Base-by-base conservation (phyloP, 1,140 invertebrate genomes). In the Diorhabda sublineata region DNA sequence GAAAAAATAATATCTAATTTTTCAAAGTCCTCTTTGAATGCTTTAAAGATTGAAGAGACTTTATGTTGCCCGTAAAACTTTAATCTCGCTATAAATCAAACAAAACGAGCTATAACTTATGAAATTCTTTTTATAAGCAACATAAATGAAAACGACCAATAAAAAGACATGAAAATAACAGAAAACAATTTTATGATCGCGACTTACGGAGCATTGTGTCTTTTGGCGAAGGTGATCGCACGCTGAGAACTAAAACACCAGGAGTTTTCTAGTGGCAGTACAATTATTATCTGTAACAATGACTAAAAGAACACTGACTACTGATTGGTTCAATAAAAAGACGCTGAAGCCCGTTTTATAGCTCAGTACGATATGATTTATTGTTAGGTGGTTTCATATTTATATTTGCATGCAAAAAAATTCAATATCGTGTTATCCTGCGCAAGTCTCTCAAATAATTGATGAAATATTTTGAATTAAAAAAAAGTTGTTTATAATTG, bases 51-150 rank as follows among this genome's bases (percentile, higher is more conserved):
- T 26, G 26, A 26, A 26, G 26, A 26, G 26, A 26, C 26, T 26
- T 26, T 26, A 26, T 26, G 26, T 26, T 26, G 26, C 26, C 26
- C 47, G 4, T 52, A 52, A 52, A 52, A 6, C n/a, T 52, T 52
- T 52, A 52, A 52, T 52, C n/a, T n/a, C 47, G 6, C n/a, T n/a
- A 52, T 52, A 52, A 52, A 52, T 52, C 47, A 52, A 6, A 52
- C n/a, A 52, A 52, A 52, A 52, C 47, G 47, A 52, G 47, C 47
- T n/a, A 52, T 52, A 52, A 52, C 47, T 52, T 52, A 52, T n/a
- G 47, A 52, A n/a, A 52, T 52, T n/a, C 47, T n/a, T 26, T 52
- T 52, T 52, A 52, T 52, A 52, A 52, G 26, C n/a, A 52, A 52
- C 47, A 52, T 52, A 52, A 52, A 52, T n/a, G 47, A 52, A 52